Base-by-base conservation (phyloP, 1,140 invertebrate species). In the Drosophila neocordata region DNA sequence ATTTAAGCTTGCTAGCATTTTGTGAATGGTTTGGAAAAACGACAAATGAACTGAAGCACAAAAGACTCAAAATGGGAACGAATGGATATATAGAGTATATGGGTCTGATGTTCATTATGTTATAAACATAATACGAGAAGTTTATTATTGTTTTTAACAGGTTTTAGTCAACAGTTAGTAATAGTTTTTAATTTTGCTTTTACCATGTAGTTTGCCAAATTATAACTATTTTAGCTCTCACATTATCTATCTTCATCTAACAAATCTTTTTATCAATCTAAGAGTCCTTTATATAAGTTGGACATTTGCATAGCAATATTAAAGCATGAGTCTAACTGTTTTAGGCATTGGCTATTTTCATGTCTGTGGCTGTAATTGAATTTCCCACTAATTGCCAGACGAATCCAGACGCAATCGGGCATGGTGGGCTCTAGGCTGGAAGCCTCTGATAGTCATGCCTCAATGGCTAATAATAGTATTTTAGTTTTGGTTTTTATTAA, bases 1-100 rank as follows among this genome's bases (percentile, higher is more conserved):
- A 75, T 85, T 85, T 85, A 87, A 75, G 77, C 69, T 78, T 71
- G 69, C 74, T 65, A 60, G 76, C 80, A 79, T 69, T 73, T 71
- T 24, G 73, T 58, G 41, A 11, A 48, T 20, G 80, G 63, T 57
- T 57, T 79, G 24, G 13, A 18, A 11, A 13, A 27, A 20, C 56
- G 44, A 44, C 67, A 53, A 71, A 67, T 67, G 59, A 61, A 68
- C 59, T 60, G 24, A 52, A 77, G 73, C 18, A 44, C 35, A 22
- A 20, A 31, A 31, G 1, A 31, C 1, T 6, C 27, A 6, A 68
- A 63, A 31, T 4, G 44, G 12, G 13, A 38, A 38, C 20, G 34
- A 24, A 53, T 20, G 4, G 4, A 15, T 15, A 44, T 15, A 44
- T 1, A 44, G n/a, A n/a, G n/a, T n/a, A n/a, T 44, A 2, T 13